Base-by-base conservation (phyloP, 2,888 invertebrate species). In the Meandrusa payeni region DNA sequence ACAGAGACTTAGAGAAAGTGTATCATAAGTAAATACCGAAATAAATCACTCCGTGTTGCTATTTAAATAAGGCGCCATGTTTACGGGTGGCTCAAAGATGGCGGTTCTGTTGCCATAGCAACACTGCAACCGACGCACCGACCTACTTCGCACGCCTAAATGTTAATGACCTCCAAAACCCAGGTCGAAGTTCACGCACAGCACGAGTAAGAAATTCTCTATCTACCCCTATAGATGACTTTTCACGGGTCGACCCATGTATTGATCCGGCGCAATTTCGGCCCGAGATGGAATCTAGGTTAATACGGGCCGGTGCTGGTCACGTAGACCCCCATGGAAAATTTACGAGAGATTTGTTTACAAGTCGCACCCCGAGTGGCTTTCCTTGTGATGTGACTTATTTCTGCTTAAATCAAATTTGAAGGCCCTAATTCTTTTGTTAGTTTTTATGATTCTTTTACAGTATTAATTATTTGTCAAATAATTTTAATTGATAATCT, bases 81-180 rank as follows among this genome's bases (percentile, higher is more conserved):
- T 57, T 44, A 47, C 46, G 32, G 38, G 22, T 20, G 15, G 24
- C 13, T n/a, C 43, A 38, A 43, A 43, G 43, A 43, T 43, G 64
- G 60, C 64, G 64, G 58, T 52, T 55, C 41, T 66, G 85, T 82
- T 50, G 58, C 59, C 64, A 78, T 74, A 64, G 58, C 69, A 67
- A 81, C 79, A 70, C 63, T 83, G 83, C 82, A 82, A 58, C 52
- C 57, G 55, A 65, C 78, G 78, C 77, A 76, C 68, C 76, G 85
- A 81, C 85, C 85, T 57, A 85, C 67, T 80, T 80, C 70, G 65
- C 65, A 70, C 73, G 71, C 74, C 77, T 76, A 86, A 87, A 87
- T 87, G 86, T 87, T 87, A 87, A 87, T 87, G 86, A 87, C 86
- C 86, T 86, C 86, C 82, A 87, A 87, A 85, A 79, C 77, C 80